Evolutionary conservation across 1,140 invertebrate species (phyloP).

Genomic region (Cylas formicarius): DNA sequence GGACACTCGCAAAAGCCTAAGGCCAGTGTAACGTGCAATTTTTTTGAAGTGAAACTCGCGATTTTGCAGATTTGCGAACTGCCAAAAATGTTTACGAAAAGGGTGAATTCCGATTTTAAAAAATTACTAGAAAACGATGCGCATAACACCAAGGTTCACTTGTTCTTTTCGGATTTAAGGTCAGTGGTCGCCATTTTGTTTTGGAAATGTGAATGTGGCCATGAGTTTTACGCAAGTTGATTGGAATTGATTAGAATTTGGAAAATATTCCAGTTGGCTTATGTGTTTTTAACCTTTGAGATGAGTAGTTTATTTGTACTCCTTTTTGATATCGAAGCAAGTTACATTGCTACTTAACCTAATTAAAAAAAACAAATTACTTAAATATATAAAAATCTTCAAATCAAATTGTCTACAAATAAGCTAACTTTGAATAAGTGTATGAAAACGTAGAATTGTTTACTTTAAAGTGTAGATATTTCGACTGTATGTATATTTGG

Average conservation of each 20-base stretch:
- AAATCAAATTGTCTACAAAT: neutral
- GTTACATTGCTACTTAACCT: constrained; percentile 7
- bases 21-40: constrained; percentile 42
- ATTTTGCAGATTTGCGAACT: neutral
- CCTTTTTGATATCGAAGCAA: too few relatives aligned
- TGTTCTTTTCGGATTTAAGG: constrained; percentile 20
- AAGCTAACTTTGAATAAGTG: constrained; percentile 6
- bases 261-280: constrained; percentile 20
- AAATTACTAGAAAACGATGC: too few relatives aligned
- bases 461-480: constrained; percentile 38
- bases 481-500: constrained; percentile 39
- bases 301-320: too few relatives aligned
- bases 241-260: constrained; percentile 4
- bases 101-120: too few relatives aligned
- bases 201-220: constrained; percentile 18
- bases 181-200: constrained; percentile 27
- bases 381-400: neutral
- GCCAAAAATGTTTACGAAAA: constrained; percentile 1
- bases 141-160: constrained; percentile 12
- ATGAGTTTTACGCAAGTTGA: constrained; percentile 12
- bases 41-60: constrained; percentile 21
- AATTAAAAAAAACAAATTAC: constrained; percentile 2
- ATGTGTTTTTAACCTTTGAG: too few relatives aligned
- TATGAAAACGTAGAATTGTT: constrained; percentile 26
- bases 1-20: constrained; percentile 29